Conservation (phyloP, 2,797 vertebrate species). For the Malacoctenus gilli region DNA sequence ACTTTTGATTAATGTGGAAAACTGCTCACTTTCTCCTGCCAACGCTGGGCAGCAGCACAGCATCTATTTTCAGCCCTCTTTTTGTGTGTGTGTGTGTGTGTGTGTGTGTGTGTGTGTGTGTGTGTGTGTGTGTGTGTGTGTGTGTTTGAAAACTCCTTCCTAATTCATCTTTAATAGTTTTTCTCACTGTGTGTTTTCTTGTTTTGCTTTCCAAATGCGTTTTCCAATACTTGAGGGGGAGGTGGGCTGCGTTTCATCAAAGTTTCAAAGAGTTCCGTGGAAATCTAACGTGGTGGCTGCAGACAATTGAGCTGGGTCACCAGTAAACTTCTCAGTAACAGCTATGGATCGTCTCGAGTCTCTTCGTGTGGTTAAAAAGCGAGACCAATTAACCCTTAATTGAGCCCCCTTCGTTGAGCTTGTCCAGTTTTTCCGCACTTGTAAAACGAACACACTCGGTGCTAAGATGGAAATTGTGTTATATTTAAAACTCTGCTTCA, state of each 20-base stretch:
- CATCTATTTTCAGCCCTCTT: slow-evolving; percentile 66
- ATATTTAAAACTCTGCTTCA: slow-evolving; percentile 8
- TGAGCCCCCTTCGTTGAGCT: slow-evolving; percentile 1
- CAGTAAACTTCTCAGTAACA: slow-evolving; percentile 28
- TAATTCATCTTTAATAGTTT: slow-evolving; percentile 69
- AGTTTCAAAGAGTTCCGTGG: slow-evolving; percentile 38
- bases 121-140: background rate
- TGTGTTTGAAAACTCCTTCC: slow-evolving; percentile 29
- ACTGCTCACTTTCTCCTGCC: slow-evolving; percentile 47
- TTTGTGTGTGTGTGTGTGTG: background rate
- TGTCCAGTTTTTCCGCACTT: slow-evolving; percentile 6
- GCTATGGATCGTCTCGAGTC: slow-evolving; percentile 12
- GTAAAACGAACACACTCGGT: background rate
- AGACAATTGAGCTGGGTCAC: slow-evolving; percentile 20
- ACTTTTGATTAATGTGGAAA: slow-evolving; percentile 76
- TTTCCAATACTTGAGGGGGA: slow-evolving; percentile 54
- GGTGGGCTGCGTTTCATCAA: slow-evolving; percentile 42
- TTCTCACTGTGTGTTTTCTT: slow-evolving; percentile 47
- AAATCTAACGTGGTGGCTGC: slow-evolving; percentile 37
- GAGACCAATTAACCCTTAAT: slow-evolving; percentile 30
- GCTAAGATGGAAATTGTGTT: background rate
- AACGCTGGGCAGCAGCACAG: slow-evolving; percentile 45
- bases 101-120: background rate
- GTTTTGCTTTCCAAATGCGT: slow-evolving; percentile 56
- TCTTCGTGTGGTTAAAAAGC: slow-evolving; percentile 44